Conservation (phyloP, 2,888 invertebrate genomes). For the Melinaea marsaeus region DNA sequence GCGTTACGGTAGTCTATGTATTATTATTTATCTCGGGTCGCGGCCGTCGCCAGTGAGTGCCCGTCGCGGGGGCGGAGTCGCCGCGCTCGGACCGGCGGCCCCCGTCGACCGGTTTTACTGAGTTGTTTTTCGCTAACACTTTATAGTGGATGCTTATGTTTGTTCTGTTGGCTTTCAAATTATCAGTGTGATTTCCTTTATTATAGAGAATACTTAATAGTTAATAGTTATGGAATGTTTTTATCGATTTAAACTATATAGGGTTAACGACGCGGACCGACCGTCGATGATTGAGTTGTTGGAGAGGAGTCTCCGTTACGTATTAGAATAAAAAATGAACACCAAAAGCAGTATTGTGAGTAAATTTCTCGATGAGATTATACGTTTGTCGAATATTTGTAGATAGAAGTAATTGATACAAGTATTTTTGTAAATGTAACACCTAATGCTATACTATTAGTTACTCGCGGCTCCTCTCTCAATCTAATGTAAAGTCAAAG, state of each 20-base stretch:
- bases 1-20: conserved; percentile 41
- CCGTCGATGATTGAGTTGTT: conserved; percentile 34
- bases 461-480: conserved; percentile 58
- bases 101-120: conserved; percentile 47
- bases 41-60: conserved; percentile 12
- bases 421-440: conserved; percentile 37
- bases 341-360: conserved; percentile 36
- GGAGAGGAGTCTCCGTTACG: conserved; percentile 39
- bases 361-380: conserved; percentile 32
- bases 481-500: conserved; percentile 45
- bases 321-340: conserved; percentile 24
- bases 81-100: conserved; percentile 40
- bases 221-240: conserved; percentile 71
- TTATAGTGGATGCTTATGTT: conserved; percentile 70
- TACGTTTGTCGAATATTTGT: conserved; percentile 30
- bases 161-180: conserved; percentile 74
- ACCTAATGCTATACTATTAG: conserved; percentile 20
- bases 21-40: conserved; percentile 24
- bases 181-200: conserved; percentile 73
- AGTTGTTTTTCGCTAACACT: conserved; percentile 65
- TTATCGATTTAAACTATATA: conserved; percentile 54
- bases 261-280: conserved; percentile 36
- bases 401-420: conserved; percentile 38
- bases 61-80: conserved; percentile 49
- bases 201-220: conserved; percentile 59